A percentile compares a stretch with the other conserved stretches of the same genome.
phyloP scores from a whole-genome alignment of 2,888 invertebrate species.

The Pheosia gnoma region DNA sequence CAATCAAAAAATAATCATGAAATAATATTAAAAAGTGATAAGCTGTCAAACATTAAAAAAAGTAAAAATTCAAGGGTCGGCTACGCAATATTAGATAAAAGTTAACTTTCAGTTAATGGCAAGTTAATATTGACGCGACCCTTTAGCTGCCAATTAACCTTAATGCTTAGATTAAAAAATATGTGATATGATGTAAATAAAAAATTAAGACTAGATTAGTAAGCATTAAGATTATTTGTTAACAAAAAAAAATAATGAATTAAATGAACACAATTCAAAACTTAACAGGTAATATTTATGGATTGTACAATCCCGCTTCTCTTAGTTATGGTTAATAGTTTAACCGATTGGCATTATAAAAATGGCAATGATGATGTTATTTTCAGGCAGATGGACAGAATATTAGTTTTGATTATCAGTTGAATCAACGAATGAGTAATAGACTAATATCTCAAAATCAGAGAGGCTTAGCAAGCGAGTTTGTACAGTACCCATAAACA shows the following conservation, averaged over 20 bases:
- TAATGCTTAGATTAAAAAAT: constrained; percentile 34
- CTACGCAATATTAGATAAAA: constrained; percentile 10
- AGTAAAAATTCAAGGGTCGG: constrained; percentile 16
- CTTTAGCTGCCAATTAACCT: constrained; percentile 34
- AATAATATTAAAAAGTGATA: constrained; percentile 13
- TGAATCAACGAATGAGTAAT: too few relatives aligned
- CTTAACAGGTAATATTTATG: constrained; percentile 14
- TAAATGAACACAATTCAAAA: constrained; percentile 23
- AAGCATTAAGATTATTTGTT: constrained; percentile 47
- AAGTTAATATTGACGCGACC: constrained; percentile 20
- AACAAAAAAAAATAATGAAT: constrained; percentile 37
- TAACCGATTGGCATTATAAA: too few relatives aligned
- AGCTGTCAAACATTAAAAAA: constrained; percentile 15
- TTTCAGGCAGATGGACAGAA: too few relatives aligned
- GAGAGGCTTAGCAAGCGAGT: constrained; percentile 10
- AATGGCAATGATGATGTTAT: too few relatives aligned
- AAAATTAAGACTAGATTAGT: constrained; percentile 58
- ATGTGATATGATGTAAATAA: constrained; percentile 20
- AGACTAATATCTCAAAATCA: too few relatives aligned
- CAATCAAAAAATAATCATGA: neutral
- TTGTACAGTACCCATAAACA: neutral
- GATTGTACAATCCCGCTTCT: constrained; percentile 20
- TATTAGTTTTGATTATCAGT: too few relatives aligned
- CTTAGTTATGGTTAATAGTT: neutral
- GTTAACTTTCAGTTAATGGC: constrained; percentile 19